Base-by-base conservation (phyloP, 2,113 vertebrate genomes). In the Ammospiza nelsoni region DNA sequence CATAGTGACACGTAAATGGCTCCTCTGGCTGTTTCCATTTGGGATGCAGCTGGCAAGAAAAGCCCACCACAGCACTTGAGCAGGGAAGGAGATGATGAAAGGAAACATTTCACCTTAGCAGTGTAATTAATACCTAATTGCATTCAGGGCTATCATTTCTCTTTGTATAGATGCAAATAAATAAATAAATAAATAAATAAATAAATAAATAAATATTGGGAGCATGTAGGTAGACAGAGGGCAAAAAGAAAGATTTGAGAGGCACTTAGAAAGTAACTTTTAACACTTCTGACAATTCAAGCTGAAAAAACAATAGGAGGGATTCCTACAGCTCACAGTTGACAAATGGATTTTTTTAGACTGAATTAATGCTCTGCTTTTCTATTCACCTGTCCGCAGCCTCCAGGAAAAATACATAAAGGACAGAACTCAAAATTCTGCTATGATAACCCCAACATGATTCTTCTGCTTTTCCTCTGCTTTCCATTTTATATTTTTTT, bases 291-390 rank as follows among this genome's bases (percentile, higher is more conserved):
- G 62, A 80, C 58, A 91, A 72, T 69, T 88, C 51, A 88, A 97
- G 84, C 87, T 95, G 87, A 78, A 90, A 93, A 97, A 97, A 87
- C 69, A 94, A 78, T 22, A 75, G 55, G 31, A 93, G 28, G 63
- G 52, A 71, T 89, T 89, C 76, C 83, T 72, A 21, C 80, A 39
- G 65, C 48, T 90, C 37, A 39, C 29, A 68, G 22, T 9, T 78
- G 92, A 89, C 41, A 89, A 92, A 77, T 23, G 76, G 44, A 66
- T 84, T 84, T 93, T 93, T 92, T 96, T 76, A 81, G 49, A 43
- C 22, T 24, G 80, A 31, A 90, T 86, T 90, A 92, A 84, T 66
- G 37, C 28, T 39, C 44, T 94, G 23, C 79, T 94, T 96, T 81
- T 62, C 73, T 92, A 81, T 74, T 72, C 83, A 22, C 12, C 52